phyloP scores from a whole-genome alignment of 2,888 invertebrate genomes.

The Abscondita cerata region DNA sequence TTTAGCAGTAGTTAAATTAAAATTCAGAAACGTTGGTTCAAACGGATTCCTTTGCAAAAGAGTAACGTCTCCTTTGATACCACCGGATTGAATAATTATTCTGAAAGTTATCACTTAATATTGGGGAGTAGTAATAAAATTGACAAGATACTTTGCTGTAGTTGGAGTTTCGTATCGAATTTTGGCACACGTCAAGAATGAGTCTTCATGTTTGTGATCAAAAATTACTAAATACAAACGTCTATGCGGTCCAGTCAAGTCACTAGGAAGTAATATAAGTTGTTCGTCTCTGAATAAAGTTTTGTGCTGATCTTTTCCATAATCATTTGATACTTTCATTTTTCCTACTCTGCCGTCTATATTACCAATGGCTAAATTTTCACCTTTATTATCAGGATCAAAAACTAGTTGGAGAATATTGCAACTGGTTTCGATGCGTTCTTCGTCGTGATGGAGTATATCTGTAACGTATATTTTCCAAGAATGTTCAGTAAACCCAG shows the following conservation, averaged over 20 bases:
- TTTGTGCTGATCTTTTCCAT: conserved; percentile 62
- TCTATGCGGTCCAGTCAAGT: conserved; percentile 77
- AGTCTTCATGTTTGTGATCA: conserved; percentile 77
- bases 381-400: conserved; percentile 75
- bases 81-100: conserved; percentile 75
- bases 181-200: conserved; percentile 84
- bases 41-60: conserved; percentile 83
- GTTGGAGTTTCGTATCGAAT: conserved; percentile 72
- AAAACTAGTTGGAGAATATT: conserved; percentile 85
- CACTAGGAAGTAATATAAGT: conserved; percentile 73
- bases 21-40: conserved; percentile 81
- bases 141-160: conserved; percentile 71
- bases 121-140: neutral
- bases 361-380: conserved; percentile 78
- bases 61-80: conserved; percentile 80
- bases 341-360: conserved; percentile 78
- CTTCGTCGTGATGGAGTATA: conserved; percentile 78
- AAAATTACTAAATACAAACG: conserved; percentile 82
- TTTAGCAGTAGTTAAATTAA: conserved; percentile 71
- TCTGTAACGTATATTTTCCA: conserved; percentile 93
- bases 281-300: conserved; percentile 73
- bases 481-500: conserved; percentile 73
- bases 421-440: conserved; percentile 77
- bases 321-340: conserved; percentile 73
- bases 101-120: conserved; percentile 58